These are phyloP conservation scores for Eurytoma californica DNA, from an alignment of 2,888 invertebrate genomes.

Conservation along the genomic window DNA sequence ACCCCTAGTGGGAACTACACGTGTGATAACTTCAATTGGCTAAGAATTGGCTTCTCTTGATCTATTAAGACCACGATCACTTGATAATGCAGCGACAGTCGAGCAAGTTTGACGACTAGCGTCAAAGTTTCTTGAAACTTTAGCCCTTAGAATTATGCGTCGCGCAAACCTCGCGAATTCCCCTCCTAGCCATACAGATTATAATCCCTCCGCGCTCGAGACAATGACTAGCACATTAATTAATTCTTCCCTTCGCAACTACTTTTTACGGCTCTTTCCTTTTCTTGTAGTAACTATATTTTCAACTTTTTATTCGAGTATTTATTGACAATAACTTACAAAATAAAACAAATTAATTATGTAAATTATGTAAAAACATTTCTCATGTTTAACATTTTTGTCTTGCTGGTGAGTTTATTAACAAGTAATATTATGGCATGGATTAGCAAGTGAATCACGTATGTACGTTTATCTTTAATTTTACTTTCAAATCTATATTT, in stretches of 20 bases:
- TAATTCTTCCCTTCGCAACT: background rate
- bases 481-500: too few species aligned
- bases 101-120: background rate
- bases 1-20: background rate
- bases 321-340: too few species aligned
- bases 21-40: background rate
- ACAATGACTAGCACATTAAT: conserved; percentile 4
- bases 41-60: background rate
- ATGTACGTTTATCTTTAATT: too few species aligned
- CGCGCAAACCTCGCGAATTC: background rate
- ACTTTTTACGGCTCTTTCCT: background rate
- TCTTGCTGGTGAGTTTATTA: too few species aligned
- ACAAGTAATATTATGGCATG: too few species aligned
- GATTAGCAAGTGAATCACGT: too few species aligned
- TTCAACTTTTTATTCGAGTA: too few species aligned
- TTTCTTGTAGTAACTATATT: background rate
- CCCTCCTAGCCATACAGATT: background rate
- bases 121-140: conserved; percentile 9
- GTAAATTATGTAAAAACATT: too few species aligned
- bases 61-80: conserved; percentile 1
- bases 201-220: background rate
- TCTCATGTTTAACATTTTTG: too few species aligned
- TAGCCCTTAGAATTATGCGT: conserved; percentile 1
- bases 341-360: too few species aligned
- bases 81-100: conserved; percentile 3